Evolutionary conservation across 2,113 vertebrate species (phyloP), one percentile per base, ranked within the genome.

Genomic region (Gyps fulvus): DNA sequence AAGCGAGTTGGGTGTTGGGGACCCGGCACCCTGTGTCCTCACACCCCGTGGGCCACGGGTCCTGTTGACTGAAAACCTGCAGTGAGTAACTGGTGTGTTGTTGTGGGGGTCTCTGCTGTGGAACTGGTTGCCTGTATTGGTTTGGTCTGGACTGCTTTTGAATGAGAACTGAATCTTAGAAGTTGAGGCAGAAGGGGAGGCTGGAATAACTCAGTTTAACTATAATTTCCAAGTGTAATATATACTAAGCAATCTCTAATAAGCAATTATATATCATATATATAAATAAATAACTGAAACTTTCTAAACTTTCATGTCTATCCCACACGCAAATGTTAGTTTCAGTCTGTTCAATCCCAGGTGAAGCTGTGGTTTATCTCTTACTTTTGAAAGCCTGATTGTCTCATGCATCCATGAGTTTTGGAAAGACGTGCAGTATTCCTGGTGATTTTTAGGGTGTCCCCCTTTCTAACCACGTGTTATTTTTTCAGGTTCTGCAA

Each of bases 31-130:
- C 13, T n/a, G 3, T 54, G 52, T 66, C 65, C 23, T 83, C 29
- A 42, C 13, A 1, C 27, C 50, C 26, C 16, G 1, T 16, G 70
- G 43, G 25, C 45, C 26, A 4, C 0, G 4, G 25, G 34, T 45
- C 36, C 26, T 62, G 38, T 12, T 59, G 45, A 34, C 55, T 66
- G 50, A 29, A 89, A 84, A 67, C 10, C n/a, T 13, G 27, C n/a
- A 29, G 27, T 50, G 22, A 83, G 29, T 42, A 57, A 38, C 9
- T 26, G n/a, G 34, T 27, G 6, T 38, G 55, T 6, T 89, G 21
- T 12, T 74, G 49, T 49, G 59, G 59, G 25, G 9, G n/a, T 78
- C 16, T 93, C n/a, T 63, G 59, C 17, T 45, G 22, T 54, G 69
- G 70, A 84, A 54, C 8, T 54, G 34, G 0, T 10, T 69, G 13